Evolutionary conservation across 2,113 vertebrate species (phyloP), one percentile per base, ranked within the genome.

Genomic region (Tachysurus vachellii): DNA sequence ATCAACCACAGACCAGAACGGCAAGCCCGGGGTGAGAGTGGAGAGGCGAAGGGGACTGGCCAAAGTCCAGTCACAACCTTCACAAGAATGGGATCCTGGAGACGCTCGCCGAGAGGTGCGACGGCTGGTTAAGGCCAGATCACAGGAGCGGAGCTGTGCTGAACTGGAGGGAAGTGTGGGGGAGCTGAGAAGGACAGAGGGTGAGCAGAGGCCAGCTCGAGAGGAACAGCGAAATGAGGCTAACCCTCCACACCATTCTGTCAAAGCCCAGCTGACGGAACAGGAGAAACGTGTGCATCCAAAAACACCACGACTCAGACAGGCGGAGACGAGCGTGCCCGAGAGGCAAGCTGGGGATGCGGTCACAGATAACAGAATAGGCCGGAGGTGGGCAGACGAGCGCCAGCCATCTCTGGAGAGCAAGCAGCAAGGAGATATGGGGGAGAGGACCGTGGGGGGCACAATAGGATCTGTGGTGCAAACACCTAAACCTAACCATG

Each of bases 111-210:
- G 96, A 53, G 97, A 97, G 87, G 94, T 93, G 89, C 96, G 97
- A 84, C 94, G 96, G 80, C 94, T 98, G 88, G 95, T 96, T 85
- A 99, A 99, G 90, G 97, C 96, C 81, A 95, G 96, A 79, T 99
- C 97, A 3, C 96, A 98, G 92, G 98, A 99, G 89, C 95, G 95
- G 31, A 92, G 96, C 82, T 96, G 96, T 83, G 92, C 95, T 81
- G 95, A 92, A 26, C 94, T 94, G 86, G 94, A 93, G 2, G 95
- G 94, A 87, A 88, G 95, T 92, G 10, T 93, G 92, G 7, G 94
- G 95, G 88, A 95, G 93, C 56, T 94, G 90, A 92, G 91, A 88
- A 95, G 95, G 92, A 96, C 95, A 91, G 97, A 97, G 88, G 96
- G 97, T 88, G 97, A 96, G 31, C 86, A 68, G 31, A 91, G 73